These are phyloP conservation scores for Danionella dracula DNA, from an alignment of 2,797 vertebrate genomes.

Conservation along the genomic window DNA sequence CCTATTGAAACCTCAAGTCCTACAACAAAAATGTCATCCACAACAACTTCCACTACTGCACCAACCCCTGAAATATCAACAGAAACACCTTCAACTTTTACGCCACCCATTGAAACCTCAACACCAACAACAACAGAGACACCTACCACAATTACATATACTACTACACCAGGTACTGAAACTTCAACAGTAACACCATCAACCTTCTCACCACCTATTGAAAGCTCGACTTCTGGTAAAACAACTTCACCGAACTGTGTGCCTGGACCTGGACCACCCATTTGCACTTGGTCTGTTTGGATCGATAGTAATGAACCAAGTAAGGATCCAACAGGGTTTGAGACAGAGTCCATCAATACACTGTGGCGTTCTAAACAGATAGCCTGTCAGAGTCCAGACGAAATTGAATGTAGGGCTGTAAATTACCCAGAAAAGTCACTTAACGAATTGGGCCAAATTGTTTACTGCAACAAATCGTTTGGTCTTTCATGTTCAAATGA, in stretches of 20 bases:
- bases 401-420: conserved; percentile 70
- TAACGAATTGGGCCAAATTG: conserved; percentile 51
- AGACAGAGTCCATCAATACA: conserved; percentile 66
- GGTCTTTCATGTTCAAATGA: conserved; percentile 65
- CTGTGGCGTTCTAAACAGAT: conserved; percentile 56
- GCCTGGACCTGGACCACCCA: conserved; percentile 48
- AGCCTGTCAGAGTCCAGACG: conserved; percentile 55
- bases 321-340: conserved; percentile 54
- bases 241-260: not conserved
- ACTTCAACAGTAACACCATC: not conserved
- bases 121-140: not conserved
- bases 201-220: not conserved
- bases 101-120: too few species aligned
- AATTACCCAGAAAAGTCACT: conserved; percentile 39
- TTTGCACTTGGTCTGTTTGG: conserved; percentile 81
- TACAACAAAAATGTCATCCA: too few species aligned
- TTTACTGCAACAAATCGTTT: conserved; percentile 59
- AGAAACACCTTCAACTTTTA: too few species aligned
- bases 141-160: not conserved
- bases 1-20: too few species aligned
- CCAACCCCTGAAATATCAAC: too few species aligned
- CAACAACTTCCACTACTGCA: too few species aligned
- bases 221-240: not conserved
- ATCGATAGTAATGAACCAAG: conserved; percentile 55
- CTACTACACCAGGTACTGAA: not conserved